A percentile compares a stretch with the other conserved stretches of the same genome.
phyloP scores from a whole-genome alignment of 2,113 vertebrate genomes.

The Rhegmatorhina hoffmannsi region DNA sequence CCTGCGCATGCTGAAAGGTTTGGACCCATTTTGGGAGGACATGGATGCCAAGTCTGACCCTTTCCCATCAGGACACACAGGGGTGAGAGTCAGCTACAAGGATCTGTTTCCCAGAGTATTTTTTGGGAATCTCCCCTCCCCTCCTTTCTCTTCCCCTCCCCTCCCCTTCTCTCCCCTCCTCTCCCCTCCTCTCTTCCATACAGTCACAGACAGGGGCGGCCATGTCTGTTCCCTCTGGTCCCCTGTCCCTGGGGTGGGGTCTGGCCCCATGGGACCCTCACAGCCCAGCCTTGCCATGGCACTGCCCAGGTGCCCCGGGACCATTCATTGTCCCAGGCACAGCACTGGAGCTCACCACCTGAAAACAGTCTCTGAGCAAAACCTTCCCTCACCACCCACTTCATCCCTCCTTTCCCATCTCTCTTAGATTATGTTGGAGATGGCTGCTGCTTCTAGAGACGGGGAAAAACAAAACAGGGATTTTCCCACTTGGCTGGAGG shows the following conservation, averaged over 20 bases:
- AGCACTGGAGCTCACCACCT: neutral
- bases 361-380: neutral
- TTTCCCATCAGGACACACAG: neutral
- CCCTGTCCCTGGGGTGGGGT: neutral
- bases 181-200: neutral
- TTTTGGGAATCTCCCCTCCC: too few relatives aligned
- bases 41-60: neutral
- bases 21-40: neutral
- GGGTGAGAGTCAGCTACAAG: neutral
- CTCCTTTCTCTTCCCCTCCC: too few relatives aligned
- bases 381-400: neutral
- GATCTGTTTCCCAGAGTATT: neutral
- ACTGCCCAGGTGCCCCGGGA: rapidly evolving
- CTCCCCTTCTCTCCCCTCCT: neutral
- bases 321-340: neutral
- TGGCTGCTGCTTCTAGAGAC: neutral
- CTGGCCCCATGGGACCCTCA: rapidly evolving
- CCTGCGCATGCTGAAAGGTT: neutral
- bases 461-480: neutral
- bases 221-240: neutral
- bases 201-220: neutral
- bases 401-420: neutral
- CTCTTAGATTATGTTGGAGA: neutral
- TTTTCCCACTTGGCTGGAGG: neutral
- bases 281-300: rapidly evolving